A percentile compares a stretch with the other conserved stretches of the same genome.
These are phyloP conservation scores for Heliconius erato DNA, from an alignment of 2,888 invertebrate species.

Conservation along the genomic window DNA sequence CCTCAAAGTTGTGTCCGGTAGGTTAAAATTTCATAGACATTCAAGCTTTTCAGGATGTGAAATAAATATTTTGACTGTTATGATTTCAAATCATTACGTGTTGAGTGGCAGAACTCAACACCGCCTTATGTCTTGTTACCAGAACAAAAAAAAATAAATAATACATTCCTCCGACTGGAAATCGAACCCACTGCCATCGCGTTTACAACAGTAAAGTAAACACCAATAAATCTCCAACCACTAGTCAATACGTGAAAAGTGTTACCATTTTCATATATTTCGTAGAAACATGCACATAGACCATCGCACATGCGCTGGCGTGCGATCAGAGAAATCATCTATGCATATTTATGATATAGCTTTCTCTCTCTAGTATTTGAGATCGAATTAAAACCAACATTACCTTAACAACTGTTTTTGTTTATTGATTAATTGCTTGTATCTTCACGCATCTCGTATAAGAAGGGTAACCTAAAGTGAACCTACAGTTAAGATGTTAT, in stretches of 20 bases:
- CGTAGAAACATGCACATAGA: slow-evolving; percentile 33
- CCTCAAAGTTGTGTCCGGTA: background rate
- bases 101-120: background rate
- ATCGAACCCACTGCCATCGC: background rate
- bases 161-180: too few species aligned
- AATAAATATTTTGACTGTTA: background rate
- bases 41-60: background rate
- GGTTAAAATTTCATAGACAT: background rate
- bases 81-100: background rate
- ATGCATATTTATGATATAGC: slow-evolving; percentile 80
- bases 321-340: slow-evolving; percentile 77
- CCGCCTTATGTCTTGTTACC: background rate
- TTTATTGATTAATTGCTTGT: slow-evolving; percentile 12
- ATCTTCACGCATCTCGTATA: background rate
- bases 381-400: slow-evolving; percentile 40
- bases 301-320: slow-evolving; percentile 58
- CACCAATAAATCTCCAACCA: background rate
- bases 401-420: slow-evolving; percentile 15
- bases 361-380: slow-evolving; percentile 68
- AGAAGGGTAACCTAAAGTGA: background rate
- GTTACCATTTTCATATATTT: slow-evolving; percentile 36
- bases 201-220: background rate
- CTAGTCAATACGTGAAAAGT: slow-evolving; percentile 26
- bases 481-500: too few species aligned
- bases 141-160: background rate